Base-by-base conservation (phyloP, 1,140 invertebrate species). In the Drosophila willistoni region DNA sequence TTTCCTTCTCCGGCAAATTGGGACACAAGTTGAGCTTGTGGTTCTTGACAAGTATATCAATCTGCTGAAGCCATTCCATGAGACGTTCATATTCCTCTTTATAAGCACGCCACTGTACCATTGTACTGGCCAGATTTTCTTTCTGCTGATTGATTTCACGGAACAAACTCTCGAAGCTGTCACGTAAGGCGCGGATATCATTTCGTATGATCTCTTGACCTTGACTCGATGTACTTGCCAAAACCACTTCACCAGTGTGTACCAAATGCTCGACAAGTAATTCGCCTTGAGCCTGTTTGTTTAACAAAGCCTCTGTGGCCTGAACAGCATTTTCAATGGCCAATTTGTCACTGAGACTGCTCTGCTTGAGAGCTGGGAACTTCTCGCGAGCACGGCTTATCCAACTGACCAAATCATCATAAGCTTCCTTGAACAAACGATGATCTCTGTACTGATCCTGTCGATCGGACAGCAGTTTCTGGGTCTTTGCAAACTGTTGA, bases 1-100 rank as follows among this genome's bases (percentile, higher is more conserved):
- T 96, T 67, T 95, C 94, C 81, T 99, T 98, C 82, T 98, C 98
- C 51, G 95, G 94, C 2, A 97, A 93, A 79, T 95, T 97, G 2
- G 97, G 94, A 14, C 97, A 94, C 5, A 98, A 93, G 42, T 96
- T 95, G 33, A 97, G 95, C 90, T 98, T 98, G 79, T 98, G 96
- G 33, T 97, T 96, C 91, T 98, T 98, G 17, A 98, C 95, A 13
- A 98, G 94, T 75, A 98, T 97, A 86, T 98, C 97, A 85, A 97
- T 97, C 89, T 98, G 96, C 92, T 98, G 97, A 44, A 99, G 91
- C 98, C 98, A 99, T 90, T 98, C 97, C 66, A 97, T 97, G 7
- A 98, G 92, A 65, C 96, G 94, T 92, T 98, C 97, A 91, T 97
- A 97, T 92, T 98, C 97, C 83, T 98, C 97, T 92, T 98, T 98